These are phyloP conservation scores for Drosophila triauraria DNA, from an alignment of 1,140 invertebrate species.

Conservation along the genomic window DNA sequence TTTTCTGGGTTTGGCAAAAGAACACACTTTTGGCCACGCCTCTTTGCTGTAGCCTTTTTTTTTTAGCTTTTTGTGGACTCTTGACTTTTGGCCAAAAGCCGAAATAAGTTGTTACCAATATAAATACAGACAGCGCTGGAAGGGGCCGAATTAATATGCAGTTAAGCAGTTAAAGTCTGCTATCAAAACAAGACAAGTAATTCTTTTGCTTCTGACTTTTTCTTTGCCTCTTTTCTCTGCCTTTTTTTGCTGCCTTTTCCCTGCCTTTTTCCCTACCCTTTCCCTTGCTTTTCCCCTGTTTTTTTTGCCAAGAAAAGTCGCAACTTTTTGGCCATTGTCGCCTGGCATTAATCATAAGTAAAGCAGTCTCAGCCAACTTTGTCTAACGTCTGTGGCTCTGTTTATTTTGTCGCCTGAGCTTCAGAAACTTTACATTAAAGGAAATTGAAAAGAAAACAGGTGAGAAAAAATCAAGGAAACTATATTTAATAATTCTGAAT, in stretches of 20 bases:
- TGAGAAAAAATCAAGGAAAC: neutral
- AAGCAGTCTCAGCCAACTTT: slow-evolving; percentile 22
- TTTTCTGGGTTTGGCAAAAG: slow-evolving; percentile 32
- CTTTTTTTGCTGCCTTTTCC: neutral
- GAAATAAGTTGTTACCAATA: slow-evolving; percentile 49
- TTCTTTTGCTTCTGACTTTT: neutral
- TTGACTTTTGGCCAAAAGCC: slow-evolving; percentile 62
- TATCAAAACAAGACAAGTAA: slow-evolving; percentile 35
- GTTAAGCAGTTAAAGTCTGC: slow-evolving; percentile 46
- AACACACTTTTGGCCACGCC: slow-evolving; percentile 46
- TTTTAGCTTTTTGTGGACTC: slow-evolving; percentile 21
- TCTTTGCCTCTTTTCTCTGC: neutral
- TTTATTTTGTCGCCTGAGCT: slow-evolving; percentile 20
- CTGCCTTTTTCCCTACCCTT: neutral
- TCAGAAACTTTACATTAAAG: neutral
- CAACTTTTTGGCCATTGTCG: slow-evolving; percentile 43
- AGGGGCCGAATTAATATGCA: slow-evolving; percentile 46
- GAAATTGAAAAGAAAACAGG: neutral
- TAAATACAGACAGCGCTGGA: slow-evolving; percentile 29
- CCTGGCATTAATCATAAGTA: slow-evolving; percentile 42
- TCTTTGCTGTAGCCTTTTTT: slow-evolving; percentile 47
- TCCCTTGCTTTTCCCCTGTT: neutral
- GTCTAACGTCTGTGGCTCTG: slow-evolving; percentile 4
- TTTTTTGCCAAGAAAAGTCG: slow-evolving; percentile 1
- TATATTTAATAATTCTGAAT: no score